Percentiles rank a stretch among this genome's conserved stretches.
phyloP scores from a whole-genome alignment of 1,140 invertebrate species.

The Drosophila sucinea region DNA sequence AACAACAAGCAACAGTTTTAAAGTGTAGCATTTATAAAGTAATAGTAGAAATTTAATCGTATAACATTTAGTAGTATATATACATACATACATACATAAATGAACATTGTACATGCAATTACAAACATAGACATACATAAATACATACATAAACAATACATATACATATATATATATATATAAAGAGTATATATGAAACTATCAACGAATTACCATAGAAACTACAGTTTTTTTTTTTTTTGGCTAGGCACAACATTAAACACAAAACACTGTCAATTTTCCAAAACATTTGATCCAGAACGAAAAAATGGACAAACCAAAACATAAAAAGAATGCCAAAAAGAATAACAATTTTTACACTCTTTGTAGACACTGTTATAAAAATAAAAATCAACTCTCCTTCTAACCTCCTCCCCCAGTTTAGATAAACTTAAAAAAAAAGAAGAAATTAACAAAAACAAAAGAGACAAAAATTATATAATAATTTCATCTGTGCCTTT shows the following conservation, averaged over 20 bases:
- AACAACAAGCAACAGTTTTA: slow-evolving; percentile 58
- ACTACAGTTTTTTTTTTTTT: slow-evolving; percentile 36
- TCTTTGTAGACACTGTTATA: slow-evolving; percentile 66
- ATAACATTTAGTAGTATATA: slow-evolving; percentile 25
- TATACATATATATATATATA: slow-evolving; percentile 27
- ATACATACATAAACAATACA: slow-evolving; percentile 23
- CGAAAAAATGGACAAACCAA: slow-evolving; percentile 32
- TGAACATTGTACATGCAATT: neutral
- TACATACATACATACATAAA: neutral
- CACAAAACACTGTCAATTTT: slow-evolving; percentile 76
- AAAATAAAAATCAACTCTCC: slow-evolving; percentile 12
- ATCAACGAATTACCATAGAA: slow-evolving; percentile 78
- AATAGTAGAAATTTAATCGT: slow-evolving; percentile 51
- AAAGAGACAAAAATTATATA: slow-evolving; percentile 68
- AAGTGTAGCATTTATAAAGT: slow-evolving; percentile 70
- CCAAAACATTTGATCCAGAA: slow-evolving; percentile 56
- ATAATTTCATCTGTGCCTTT: slow-evolving; percentile 81
- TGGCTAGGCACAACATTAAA: slow-evolving; percentile 23
- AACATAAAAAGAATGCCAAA: neutral
- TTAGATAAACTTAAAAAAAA: slow-evolving; percentile 75
- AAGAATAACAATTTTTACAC: slow-evolving; percentile 64
- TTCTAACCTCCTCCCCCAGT: slow-evolving; percentile 43
- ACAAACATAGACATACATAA: slow-evolving; percentile 13
- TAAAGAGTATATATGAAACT: slow-evolving; percentile 67
- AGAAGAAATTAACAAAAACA: slow-evolving; percentile 28